Evolutionary conservation across 1,140 invertebrate species (phyloP).

Genomic region (Vanessa tameamea): DNA sequence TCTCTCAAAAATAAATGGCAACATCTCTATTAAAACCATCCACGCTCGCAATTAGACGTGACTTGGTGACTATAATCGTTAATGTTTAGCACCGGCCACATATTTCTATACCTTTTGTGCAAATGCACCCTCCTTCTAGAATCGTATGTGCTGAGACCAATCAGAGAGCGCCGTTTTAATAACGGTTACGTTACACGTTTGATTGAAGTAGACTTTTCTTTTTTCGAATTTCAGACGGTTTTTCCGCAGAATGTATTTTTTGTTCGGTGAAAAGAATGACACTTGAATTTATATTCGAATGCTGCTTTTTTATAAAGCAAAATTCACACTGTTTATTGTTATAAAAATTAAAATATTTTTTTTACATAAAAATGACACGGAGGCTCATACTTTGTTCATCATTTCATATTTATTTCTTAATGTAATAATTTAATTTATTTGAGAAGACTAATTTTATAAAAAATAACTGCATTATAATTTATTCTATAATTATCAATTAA

Average conservation of each 20-base stretch:
- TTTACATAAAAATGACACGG: too few relatives aligned
- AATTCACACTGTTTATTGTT: neutral
- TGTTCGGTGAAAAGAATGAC: constrained; percentile 1
- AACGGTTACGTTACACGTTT: constrained; percentile 37
- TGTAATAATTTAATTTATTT: too few relatives aligned
- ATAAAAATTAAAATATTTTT: neutral
- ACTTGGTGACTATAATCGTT: constrained; percentile 77
- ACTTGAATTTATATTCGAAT: constrained; percentile 5
- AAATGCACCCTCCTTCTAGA: constrained; percentile 62
- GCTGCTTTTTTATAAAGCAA: neutral
- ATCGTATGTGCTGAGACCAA: constrained; percentile 39
- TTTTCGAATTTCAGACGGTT: constrained; percentile 22
- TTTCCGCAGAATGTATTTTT: constrained; percentile 12
- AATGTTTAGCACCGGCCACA: constrained; percentile 76
- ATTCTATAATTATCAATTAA: too few relatives aligned
- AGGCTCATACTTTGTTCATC: neutral
- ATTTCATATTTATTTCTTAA: too few relatives aligned
- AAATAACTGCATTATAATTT: too few relatives aligned
- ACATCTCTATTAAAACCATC: constrained; percentile 46
- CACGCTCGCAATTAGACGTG: constrained; percentile 73
- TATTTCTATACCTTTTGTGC: constrained; percentile 72
- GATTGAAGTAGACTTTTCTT: constrained; percentile 24
- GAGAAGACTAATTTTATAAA: too few relatives aligned
- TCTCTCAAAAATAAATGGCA: constrained; percentile 4
- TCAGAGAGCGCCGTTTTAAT: constrained; percentile 33